Conservation (phyloP, 2,113 vertebrate genomes). For the Platycercus adscitus region DNA sequence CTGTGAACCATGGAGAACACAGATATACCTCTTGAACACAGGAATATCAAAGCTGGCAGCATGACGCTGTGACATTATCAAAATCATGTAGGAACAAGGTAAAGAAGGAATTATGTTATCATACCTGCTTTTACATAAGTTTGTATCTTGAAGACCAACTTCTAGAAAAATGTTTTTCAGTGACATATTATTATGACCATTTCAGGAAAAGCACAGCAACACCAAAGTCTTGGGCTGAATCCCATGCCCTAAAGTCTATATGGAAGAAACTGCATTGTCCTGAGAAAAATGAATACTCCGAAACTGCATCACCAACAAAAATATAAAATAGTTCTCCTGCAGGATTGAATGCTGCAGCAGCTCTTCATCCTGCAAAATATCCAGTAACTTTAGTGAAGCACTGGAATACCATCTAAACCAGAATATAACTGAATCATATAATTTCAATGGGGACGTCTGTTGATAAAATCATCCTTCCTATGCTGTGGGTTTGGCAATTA, state of each 20-base stretch:
- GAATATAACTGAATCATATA: background rate
- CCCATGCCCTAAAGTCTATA: background rate
- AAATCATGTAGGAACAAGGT: background rate
- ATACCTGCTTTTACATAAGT: background rate
- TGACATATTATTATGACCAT: background rate
- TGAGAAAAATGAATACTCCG: background rate
- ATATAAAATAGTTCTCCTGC: background rate
- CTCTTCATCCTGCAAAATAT: background rate
- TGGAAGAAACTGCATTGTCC: background rate
- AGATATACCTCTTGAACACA: background rate
- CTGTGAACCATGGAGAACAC: background rate
- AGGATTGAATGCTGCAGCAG: background rate
- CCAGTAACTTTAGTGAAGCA: background rate
- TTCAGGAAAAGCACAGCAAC: background rate
- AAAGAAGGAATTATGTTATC: background rate
- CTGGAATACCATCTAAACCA: background rate
- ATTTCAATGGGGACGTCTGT: background rate
- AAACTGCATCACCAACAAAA: background rate
- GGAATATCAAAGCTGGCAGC: background rate
- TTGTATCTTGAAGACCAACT: background rate
- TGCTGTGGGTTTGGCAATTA: background rate
- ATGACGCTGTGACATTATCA: background rate
- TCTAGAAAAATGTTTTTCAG: background rate
- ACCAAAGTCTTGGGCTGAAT: background rate
- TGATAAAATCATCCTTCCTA: background rate